phyloP scores from a whole-genome alignment of 2,797 vertebrate genomes.

The Rhodeus uyekii region DNA sequence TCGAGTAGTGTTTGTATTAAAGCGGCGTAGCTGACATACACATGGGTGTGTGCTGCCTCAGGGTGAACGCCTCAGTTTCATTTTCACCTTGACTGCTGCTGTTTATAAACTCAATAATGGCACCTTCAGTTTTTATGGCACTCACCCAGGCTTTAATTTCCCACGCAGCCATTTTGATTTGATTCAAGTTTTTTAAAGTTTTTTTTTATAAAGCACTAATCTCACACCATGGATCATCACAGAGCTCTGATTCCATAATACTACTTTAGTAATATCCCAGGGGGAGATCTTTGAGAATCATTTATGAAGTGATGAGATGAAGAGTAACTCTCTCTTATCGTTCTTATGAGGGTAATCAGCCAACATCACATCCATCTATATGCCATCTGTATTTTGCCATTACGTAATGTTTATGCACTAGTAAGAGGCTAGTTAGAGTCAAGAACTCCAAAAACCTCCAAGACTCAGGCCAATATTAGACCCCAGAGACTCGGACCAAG shows the following conservation, averaged over 20 bases:
- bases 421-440: not conserved
- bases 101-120: conserved; percentile 49
- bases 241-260: conserved; percentile 31
- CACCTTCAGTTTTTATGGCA: conserved; percentile 32
- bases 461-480: not conserved
- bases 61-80: conserved; percentile 31
- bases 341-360: conserved; percentile 7
- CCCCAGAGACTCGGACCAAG: not conserved
- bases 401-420: not conserved
- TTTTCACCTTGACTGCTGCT: conserved; percentile 47
- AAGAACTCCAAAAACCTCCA: not conserved
- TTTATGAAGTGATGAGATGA: conserved; percentile 28
- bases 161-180: conserved; percentile 32
- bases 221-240: conserved; percentile 17
- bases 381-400: not conserved
- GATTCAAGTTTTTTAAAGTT: not conserved
- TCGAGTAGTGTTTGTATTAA: conserved; percentile 34
- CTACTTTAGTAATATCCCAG: conserved; percentile 16
- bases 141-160: conserved; percentile 30
- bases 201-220: conserved; percentile 14
- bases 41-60: not conserved
- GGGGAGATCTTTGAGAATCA: conserved; percentile 19
- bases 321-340: conserved; percentile 3
- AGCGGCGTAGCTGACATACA: conserved; percentile 37
- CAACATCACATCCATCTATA: not conserved